Conservation (phyloP, 2,888 invertebrate genomes). For the Chalcis sispes region DNA sequence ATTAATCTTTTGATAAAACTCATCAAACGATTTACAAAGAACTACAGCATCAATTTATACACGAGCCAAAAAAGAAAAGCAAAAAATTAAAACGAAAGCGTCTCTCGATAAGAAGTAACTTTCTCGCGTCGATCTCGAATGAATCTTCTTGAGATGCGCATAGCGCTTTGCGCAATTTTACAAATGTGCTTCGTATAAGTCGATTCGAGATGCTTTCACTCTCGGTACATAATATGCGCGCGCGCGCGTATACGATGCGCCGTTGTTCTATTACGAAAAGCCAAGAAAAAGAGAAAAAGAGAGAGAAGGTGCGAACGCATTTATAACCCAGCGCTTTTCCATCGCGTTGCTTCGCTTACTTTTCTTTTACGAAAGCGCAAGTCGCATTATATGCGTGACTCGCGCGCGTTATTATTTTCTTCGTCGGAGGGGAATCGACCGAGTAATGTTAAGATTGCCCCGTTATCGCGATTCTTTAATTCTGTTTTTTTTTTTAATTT, state of each 20-base stretch:
- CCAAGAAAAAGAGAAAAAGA: background rate
- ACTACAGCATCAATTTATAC: background rate
- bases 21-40: too few species aligned
- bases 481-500: conserved; percentile 58
- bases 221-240: conserved; percentile 12
- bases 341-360: conserved; percentile 41
- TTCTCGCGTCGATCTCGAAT: conserved; percentile 12
- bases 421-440: too few species aligned
- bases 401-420: conserved; percentile 61
- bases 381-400: conserved; percentile 34
- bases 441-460: too few species aligned
- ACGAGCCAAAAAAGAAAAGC: background rate
- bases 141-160: background rate
- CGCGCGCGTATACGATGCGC: too few species aligned
- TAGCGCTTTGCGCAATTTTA: background rate
- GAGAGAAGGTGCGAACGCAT: background rate
- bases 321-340: background rate
- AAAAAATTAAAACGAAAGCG: conserved; percentile 37
- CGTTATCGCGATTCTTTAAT: too few species aligned
- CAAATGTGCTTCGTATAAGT: background rate
- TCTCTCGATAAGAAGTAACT: background rate
- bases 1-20: too few species aligned
- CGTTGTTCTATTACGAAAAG: background rate
- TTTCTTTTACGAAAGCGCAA: conserved; percentile 59
- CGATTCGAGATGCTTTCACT: conserved; percentile 45